phyloP scores from a whole-genome alignment of 2,797 vertebrate species.

The Eurystomus glaucurus region DNA sequence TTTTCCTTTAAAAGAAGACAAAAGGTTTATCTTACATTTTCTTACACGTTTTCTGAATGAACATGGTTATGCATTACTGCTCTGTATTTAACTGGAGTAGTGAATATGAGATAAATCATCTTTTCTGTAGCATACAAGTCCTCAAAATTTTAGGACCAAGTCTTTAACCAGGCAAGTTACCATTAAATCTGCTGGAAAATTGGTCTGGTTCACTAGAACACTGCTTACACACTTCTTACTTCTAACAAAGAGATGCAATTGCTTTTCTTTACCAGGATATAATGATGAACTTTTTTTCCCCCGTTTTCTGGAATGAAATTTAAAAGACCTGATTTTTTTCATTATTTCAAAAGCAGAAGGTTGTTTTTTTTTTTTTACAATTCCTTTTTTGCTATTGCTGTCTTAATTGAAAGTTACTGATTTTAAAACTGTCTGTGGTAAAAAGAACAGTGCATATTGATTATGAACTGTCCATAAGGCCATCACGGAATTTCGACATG shows the following conservation, averaged over 20 bases:
- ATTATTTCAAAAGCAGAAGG: neutral
- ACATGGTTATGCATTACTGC: neutral
- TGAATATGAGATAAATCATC: neutral
- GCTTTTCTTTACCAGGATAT: neutral
- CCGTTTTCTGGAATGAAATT: neutral
- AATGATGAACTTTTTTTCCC: neutral
- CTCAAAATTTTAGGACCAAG: neutral
- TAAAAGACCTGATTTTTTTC: constrained; percentile 8
- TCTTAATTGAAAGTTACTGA: neutral
- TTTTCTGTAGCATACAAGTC: neutral
- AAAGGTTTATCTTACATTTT: constrained; percentile 3
- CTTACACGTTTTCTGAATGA: neutral
- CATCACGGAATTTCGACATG: neutral
- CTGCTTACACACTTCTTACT: neutral
- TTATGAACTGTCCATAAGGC: constrained; percentile 51
- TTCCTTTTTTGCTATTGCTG: constrained; percentile 47
- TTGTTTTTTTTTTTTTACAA: neutral
- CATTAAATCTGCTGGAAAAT: neutral
- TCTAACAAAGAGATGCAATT: neutral
- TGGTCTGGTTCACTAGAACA: neutral
- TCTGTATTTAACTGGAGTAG: neutral
- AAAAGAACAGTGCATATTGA: constrained; percentile 58
- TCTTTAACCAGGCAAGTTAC: neutral
- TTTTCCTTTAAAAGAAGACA: constrained; percentile 2
- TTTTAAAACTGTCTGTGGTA: constrained; percentile 10